Base-by-base conservation (phyloP, 2,888 invertebrate genomes). In the Masnerella sp. region DNA sequence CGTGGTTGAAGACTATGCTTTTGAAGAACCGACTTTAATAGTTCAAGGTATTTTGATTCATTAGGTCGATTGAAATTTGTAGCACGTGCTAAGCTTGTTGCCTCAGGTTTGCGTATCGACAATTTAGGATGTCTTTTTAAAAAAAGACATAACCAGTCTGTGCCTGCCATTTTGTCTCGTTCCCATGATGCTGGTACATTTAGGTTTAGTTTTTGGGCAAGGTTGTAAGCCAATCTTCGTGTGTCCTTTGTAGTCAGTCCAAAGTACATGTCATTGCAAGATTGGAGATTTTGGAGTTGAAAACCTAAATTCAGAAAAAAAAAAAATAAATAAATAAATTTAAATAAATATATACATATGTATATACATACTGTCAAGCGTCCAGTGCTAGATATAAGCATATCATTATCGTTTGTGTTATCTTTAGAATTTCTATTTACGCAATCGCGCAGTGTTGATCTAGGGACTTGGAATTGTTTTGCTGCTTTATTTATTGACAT, bases 61-160 rank as follows among this genome's bases (percentile, higher is more conserved):
- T 25, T 25, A 5, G 25, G 25, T 25, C 25, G 25, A 25, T 25
- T 25, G 25, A 25, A 25, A 25, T 7, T 25, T 25, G 25, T 25
- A 25, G 25, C 25, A 52, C 82, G 38, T 7, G 82, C 76, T 14
- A 81, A 59, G 43, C 81, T 83, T 0, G 82, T 84, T 4, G 79
- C 77, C 75, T 82, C 76, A 9, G 81, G 81, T 25, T 38, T 77
- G 34, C 82, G 40, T 12, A 84, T 62, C 8, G 78, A 77, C 11
- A 85, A 38, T 22, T 38, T 45, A 9, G 74, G 61, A 36, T 83
- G 73, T 12, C 84, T 49, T 54, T 79, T 80, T 34, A 84, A 62
- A 64, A 83, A 84, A 5, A 30, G 47, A 9, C 65, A 42, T 42
- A 82, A 79, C 84, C 83, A 84, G 54, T 84, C 83, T 30, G 71